These are phyloP conservation scores for Philypnodon macrostomus DNA, from an alignment of 2,797 vertebrate species.

Conservation along the genomic window DNA sequence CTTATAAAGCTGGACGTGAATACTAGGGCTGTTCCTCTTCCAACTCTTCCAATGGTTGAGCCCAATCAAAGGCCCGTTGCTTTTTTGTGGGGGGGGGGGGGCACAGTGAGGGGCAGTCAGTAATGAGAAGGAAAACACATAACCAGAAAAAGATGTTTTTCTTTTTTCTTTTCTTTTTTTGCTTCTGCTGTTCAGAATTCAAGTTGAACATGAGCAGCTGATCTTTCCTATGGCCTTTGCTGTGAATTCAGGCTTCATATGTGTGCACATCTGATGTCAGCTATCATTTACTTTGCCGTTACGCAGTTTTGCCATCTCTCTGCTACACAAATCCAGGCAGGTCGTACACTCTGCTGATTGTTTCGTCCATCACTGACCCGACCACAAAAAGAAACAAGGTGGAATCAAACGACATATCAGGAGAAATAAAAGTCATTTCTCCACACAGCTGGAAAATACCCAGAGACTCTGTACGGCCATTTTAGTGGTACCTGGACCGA, in stretches of 20 bases:
- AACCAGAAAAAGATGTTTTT: constrained; percentile 34
- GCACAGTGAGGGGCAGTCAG: constrained; percentile 21
- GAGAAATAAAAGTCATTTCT: constrained; percentile 12
- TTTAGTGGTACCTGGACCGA: constrained; percentile 4
- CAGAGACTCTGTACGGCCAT: constrained; percentile 3
- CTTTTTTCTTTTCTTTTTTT: constrained; percentile 49
- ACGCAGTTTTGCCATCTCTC: constrained; percentile 21
- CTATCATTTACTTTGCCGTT: constrained; percentile 19
- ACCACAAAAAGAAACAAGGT: constrained; percentile 14
- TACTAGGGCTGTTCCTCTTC: constrained; percentile 58
- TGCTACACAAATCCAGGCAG: constrained; percentile 26
- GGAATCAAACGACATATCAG: constrained; percentile 19
- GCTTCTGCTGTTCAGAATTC: constrained; percentile 22
- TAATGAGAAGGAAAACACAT: constrained; percentile 39
- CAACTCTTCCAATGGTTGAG: constrained; percentile 45
- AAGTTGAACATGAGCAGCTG: constrained; percentile 35
- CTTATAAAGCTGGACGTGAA: constrained; percentile 65
- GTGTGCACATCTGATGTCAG: constrained; percentile 30
- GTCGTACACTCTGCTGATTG: constrained; percentile 21
- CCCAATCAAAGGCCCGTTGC: constrained; percentile 60
- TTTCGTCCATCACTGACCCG: constrained; percentile 21
- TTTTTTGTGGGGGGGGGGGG: constrained; percentile 44
- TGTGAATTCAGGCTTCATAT: constrained; percentile 23
- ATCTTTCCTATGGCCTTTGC: constrained; percentile 37
- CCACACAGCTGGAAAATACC: constrained; percentile 7